These are phyloP conservation scores for Aspidoscelis tigris DNA, from an alignment of 2,113 vertebrate species.

Conservation along the genomic window DNA sequence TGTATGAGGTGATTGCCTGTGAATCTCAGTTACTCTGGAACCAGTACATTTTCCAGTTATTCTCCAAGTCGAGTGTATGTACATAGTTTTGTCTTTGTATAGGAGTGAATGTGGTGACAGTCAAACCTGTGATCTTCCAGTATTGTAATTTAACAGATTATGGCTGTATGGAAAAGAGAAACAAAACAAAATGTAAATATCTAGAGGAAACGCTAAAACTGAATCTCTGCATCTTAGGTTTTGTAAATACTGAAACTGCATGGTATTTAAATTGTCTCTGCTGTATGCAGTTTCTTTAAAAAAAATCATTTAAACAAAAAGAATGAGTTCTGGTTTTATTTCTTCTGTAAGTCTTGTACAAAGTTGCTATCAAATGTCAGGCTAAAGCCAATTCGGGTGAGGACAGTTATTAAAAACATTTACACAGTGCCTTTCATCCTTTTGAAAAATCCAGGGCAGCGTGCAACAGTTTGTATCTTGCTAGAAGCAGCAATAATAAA, in stretches of 20 bases:
- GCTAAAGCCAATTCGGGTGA: too few relatives aligned
- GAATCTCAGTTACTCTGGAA: constrained; percentile 63
- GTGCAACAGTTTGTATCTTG: background rate
- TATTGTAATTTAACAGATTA: constrained; percentile 78
- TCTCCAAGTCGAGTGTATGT: constrained; percentile 75
- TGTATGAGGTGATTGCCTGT: constrained; percentile 45
- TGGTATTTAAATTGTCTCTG: constrained; percentile 91
- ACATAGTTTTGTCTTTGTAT: constrained; percentile 79
- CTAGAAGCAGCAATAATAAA: background rate
- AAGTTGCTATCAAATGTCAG: background rate
- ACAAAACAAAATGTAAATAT: constrained; percentile 80
- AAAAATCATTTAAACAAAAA: constrained; percentile 68
- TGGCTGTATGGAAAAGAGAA: constrained; percentile 75
- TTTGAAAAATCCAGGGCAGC: background rate
- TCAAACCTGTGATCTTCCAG: constrained; percentile 74
- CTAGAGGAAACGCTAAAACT: constrained; percentile 74
- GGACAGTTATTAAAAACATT: too few relatives aligned
- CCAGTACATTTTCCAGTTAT: constrained; percentile 73
- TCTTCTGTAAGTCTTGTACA: background rate
- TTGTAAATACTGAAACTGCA: constrained; percentile 94
- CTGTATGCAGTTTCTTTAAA: constrained; percentile 94
- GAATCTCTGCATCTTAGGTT: constrained; percentile 81
- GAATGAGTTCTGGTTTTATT: constrained; percentile 46
- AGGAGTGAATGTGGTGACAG: constrained; percentile 80
- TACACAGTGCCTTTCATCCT: background rate